Base-by-base conservation (phyloP, 2,797 vertebrate species). In the Gephyroberyx darwinii region DNA sequence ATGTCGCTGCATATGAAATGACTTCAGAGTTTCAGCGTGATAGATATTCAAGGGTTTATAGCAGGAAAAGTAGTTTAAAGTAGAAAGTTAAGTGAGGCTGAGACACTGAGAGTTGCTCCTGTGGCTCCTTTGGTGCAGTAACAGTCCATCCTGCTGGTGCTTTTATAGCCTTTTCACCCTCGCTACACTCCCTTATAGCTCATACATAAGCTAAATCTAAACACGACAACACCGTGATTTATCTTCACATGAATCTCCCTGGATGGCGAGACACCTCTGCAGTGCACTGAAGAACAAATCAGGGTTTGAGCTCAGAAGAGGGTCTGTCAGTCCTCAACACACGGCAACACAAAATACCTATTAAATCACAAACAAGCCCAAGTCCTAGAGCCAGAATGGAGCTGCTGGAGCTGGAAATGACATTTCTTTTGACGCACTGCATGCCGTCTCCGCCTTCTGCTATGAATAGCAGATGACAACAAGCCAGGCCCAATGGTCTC, bases 391-490 rank as follows among this genome's bases (percentile, higher is more conserved):
- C 45, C 54, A 16, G 39, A 50, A 4, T 37, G 12, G 50, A 47
- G 5, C 47, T n/a, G 51, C 12, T 52, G 22, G 59, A 33, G 51
- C 65, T 50, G 22, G 54, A 65, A 62, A 58, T 69, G 39, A 58
- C 59, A 65, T 56, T 31, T 63, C 16, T 70, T 70, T 57, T 62
- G 56, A 76, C 19, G 35, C 57, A 61, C 35, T 56, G 53, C 1
- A 0, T 41, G 58, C 47, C 3, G 9, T 59, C 43, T 56, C 43
- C n/a, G 47, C 30, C 33, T 31, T 7, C 4, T 63, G 12, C 53
- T 17, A 35, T 71, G 63, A 77, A 68, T 64, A 73, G 64, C 54
- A 22, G 59, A 71, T 65, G 52, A 61, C 53, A 53, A 54, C 53
- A 53, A 54, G 22, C 65, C 12, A 57, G 41, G 14, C 71, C 13